Conservation (phyloP, 2,797 vertebrate species). For the Saxicola maurus region DNA sequence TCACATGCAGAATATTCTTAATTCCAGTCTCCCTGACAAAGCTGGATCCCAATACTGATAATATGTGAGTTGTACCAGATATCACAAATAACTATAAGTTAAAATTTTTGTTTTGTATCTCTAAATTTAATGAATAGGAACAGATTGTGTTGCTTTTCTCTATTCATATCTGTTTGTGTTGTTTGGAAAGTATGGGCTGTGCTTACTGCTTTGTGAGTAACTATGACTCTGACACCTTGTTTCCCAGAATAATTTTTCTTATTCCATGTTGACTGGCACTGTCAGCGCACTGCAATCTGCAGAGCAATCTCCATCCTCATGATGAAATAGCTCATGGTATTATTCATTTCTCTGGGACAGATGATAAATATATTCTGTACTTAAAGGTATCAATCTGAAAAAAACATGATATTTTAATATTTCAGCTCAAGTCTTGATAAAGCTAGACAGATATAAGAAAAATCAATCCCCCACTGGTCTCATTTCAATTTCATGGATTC, state of each 20-base stretch:
- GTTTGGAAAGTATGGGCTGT: neutral
- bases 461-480: constrained; percentile 1
- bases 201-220: neutral
- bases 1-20: neutral
- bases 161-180: neutral
- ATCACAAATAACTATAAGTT: neutral
- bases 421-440: constrained; percentile 24
- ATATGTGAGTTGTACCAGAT: neutral
- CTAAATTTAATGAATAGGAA: neutral
- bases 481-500: constrained; percentile 16
- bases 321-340: constrained; percentile 23
- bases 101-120: neutral
- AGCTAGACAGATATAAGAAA: constrained; percentile 11
- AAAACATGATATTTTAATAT: neutral
- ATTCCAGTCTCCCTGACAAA: neutral
- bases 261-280: constrained; percentile 7
- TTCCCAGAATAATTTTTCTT: constrained; percentile 15
- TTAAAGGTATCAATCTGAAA: neutral
- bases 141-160: neutral
- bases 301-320: constrained; percentile 13
- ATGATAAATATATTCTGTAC: constrained; percentile 33
- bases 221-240: neutral
- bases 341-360: constrained; percentile 32
- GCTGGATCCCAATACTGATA: neutral
- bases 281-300: constrained; percentile 19